phyloP scores from a whole-genome alignment of 2,113 vertebrate species.

The Calidris pugnax region DNA sequence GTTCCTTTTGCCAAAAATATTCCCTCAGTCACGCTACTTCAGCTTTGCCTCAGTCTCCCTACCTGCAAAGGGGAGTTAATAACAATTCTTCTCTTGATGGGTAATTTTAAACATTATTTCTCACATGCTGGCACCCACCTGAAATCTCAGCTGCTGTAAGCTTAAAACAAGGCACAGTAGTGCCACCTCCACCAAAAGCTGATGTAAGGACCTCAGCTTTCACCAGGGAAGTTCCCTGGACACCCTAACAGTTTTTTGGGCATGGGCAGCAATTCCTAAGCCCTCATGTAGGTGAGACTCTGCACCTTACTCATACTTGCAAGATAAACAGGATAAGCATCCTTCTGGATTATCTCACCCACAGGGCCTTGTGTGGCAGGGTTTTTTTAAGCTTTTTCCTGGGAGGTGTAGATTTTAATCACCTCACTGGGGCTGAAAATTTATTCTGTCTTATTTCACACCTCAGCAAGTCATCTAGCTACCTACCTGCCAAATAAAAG shows the following conservation, averaged over 20 bases:
- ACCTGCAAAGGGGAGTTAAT: background rate
- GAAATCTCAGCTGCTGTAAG: background rate
- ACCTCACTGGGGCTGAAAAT: background rate
- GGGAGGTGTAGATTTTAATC: background rate
- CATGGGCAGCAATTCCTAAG: background rate
- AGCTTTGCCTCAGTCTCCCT: background rate
- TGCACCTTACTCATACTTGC: background rate
- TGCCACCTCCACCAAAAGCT: background rate
- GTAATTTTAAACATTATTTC: background rate
- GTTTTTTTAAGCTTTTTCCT: background rate
- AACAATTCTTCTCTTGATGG: background rate
- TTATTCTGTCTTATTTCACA: background rate
- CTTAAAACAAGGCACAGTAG: background rate
- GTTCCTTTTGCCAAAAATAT: background rate
- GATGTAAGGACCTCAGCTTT: background rate
- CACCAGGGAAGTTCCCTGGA: background rate
- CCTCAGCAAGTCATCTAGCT: background rate
- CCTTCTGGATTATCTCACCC: background rate
- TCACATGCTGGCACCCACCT: background rate
- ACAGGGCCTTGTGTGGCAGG: background rate
- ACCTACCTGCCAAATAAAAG: background rate
- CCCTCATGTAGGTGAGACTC: background rate
- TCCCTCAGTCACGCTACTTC: background rate
- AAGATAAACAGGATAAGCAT: background rate
- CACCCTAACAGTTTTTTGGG: background rate